Percentiles rank a stretch among this genome's conserved stretches.
Evolutionary conservation across 2,113 vertebrate species (phyloP).

Genomic region (Cinclus mexicanus): DNA sequence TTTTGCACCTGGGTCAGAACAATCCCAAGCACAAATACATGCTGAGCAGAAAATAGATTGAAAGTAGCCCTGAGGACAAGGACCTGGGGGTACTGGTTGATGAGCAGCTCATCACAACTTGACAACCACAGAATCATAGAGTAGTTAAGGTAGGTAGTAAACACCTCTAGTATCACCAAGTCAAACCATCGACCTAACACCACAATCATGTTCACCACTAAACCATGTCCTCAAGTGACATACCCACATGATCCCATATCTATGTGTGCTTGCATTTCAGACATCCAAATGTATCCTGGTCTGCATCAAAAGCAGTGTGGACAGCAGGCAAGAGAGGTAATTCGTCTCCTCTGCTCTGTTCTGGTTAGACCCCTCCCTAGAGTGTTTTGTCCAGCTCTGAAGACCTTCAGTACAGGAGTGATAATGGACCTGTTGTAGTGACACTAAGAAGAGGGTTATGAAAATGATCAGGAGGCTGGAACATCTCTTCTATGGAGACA

Average conservation of each 20-base stretch:
- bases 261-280: not conserved
- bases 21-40: not conserved
- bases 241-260: accelerated
- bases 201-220: not conserved
- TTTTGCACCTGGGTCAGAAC: not conserved
- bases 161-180: not conserved
- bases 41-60: not conserved
- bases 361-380: not conserved
- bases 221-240: not conserved
- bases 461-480: not conserved
- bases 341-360: not conserved
- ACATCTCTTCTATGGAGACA: not conserved
- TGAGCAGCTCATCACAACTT: not conserved
- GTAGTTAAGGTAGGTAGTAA: not conserved
- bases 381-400: not conserved
- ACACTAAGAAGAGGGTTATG: not conserved
- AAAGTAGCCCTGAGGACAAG: not conserved
- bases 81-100: not conserved
- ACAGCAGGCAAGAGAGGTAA: not conserved
- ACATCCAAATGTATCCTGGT: not conserved
- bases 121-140: not conserved
- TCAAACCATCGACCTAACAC: not conserved
- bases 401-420: not conserved
- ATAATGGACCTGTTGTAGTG: not conserved
- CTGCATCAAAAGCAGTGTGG: not conserved